These are phyloP conservation scores for Drosophila kanapiae DNA, from an alignment of 1,140 invertebrate genomes.

Conservation along the genomic window DNA sequence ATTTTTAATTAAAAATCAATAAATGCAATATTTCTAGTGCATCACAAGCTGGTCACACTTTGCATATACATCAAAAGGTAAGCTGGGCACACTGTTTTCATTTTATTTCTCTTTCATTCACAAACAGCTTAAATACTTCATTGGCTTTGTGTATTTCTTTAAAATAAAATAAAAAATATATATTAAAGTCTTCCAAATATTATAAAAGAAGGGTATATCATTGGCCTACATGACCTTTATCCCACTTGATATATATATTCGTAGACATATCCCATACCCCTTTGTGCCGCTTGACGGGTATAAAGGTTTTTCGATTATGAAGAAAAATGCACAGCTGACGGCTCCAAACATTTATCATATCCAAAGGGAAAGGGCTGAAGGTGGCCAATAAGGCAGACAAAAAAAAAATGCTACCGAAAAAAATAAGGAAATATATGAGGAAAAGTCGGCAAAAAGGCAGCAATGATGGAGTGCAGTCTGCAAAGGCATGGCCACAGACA, in stretches of 20 bases:
- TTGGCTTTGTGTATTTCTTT: too few species aligned
- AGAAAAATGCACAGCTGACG: conserved; percentile 72
- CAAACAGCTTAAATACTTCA: too few species aligned
- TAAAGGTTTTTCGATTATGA: conserved; percentile 76
- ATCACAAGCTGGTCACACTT: not conserved
- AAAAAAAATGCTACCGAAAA: not conserved
- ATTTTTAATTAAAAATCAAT: too few species aligned
- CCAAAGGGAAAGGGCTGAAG: not conserved
- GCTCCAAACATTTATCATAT: conserved; percentile 68
- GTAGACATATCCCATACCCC: conserved; percentile 2
- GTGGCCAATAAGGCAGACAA: not conserved
- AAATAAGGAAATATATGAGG: not conserved
- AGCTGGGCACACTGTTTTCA: not conserved
- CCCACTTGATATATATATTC: not conserved
- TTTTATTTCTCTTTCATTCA: too few species aligned
- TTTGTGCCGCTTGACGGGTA: conserved; percentile 37
- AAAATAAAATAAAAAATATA: too few species aligned
- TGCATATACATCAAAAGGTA: not conserved
- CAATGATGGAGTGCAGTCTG: conserved; percentile 13
- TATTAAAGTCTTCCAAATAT: too few species aligned
- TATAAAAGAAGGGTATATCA: not conserved
- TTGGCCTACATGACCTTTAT: not conserved
- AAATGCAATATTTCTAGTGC: too few species aligned
- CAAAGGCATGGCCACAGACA: not conserved
- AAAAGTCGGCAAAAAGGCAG: conserved; percentile 1